Percentiles rank a stretch among this genome's conserved stretches.
Evolutionary conservation across 2,113 vertebrate species (phyloP).

Genomic region (Indri indri): DNA sequence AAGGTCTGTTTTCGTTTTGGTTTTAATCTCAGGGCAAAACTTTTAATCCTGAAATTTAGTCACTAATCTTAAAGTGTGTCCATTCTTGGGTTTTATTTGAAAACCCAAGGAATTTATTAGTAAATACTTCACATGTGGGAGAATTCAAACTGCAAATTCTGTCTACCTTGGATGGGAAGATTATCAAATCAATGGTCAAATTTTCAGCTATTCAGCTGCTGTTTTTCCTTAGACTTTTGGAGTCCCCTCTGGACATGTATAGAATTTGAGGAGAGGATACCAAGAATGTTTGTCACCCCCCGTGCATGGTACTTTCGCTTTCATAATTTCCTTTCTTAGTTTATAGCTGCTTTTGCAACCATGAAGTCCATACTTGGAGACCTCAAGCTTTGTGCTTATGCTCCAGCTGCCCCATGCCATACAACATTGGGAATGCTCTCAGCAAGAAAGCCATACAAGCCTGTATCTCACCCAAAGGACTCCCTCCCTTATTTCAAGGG

Average conservation of each 20-base stretch:
- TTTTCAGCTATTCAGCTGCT: not conserved
- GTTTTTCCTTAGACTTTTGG: not conserved
- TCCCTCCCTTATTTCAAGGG: not conserved
- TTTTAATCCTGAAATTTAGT: not conserved
- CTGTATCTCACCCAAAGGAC: not conserved
- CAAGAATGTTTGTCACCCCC: no score
- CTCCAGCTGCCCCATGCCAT: not conserved
- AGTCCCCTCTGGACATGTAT: not conserved
- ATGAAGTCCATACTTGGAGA: not conserved
- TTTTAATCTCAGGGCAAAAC: not conserved
- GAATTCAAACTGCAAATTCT: not conserved
- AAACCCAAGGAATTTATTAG: not conserved
- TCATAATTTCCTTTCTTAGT: not conserved
- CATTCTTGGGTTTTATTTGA: not conserved
- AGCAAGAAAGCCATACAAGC: not conserved
- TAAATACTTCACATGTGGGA: not conserved
- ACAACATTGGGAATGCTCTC: not conserved
- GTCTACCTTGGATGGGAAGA: not conserved
- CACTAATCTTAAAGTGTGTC: not conserved
- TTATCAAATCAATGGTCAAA: not conserved
- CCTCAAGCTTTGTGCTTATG: not conserved
- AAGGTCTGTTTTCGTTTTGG: not conserved
- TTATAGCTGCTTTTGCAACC: not conserved
- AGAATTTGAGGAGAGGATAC: not conserved
- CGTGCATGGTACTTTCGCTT: not conserved